Base-by-base conservation (phyloP, 2,888 invertebrate species). In the Polydrusus pterygomalis region DNA sequence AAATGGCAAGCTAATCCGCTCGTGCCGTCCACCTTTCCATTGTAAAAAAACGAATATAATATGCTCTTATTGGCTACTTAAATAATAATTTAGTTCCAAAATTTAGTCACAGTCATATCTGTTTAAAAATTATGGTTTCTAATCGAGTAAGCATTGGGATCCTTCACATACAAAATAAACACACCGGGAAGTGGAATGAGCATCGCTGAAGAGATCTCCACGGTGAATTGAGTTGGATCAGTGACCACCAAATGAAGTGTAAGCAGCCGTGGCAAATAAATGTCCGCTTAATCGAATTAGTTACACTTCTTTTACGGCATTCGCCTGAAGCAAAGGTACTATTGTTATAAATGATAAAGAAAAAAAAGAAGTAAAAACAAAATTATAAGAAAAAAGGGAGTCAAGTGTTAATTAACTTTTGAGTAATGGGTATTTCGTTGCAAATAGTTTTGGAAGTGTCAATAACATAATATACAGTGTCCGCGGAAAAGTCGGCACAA, bases 231-330 rank as follows among this genome's bases (percentile, higher is more conserved):
- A 76, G 82, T 81, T 84, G 85, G 86, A 85, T 86, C 87, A 86
- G 83, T 86, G 86, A 83, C 85, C 86, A 85, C 85, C 84, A 86
- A 87, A 87, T 86, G 85, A 86, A 87, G 87, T 85, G 87, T 83
- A 86, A 82, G 79, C 82, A 84, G 79, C 83, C 84, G 86, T 82
- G 82, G 80, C 84, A 85, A 87, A 86, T 85, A 86, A 86, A 86
- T 86, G 85, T 85, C 84, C 84, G 83, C 85, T 85, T 86, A 86
- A 87, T 87, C 86, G 86, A 86, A 87, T 87, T 85, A 86, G 68
- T 54, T 10, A 58, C 68, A 58, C 58, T 71, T 70, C 74, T 75
- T 71, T 71, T 62, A 43, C 68, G 58, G 20, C 56, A 74, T 63
- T 74, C 64, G 69, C 74, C 74, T 74, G 74, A 34, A 7, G 34